A percentile compares a stretch with the other conserved stretches of the same genome.
These are phyloP conservation scores for Mesoclemmys tuberculata DNA, from an alignment of 2,113 vertebrate species.

Conservation along the genomic window DNA sequence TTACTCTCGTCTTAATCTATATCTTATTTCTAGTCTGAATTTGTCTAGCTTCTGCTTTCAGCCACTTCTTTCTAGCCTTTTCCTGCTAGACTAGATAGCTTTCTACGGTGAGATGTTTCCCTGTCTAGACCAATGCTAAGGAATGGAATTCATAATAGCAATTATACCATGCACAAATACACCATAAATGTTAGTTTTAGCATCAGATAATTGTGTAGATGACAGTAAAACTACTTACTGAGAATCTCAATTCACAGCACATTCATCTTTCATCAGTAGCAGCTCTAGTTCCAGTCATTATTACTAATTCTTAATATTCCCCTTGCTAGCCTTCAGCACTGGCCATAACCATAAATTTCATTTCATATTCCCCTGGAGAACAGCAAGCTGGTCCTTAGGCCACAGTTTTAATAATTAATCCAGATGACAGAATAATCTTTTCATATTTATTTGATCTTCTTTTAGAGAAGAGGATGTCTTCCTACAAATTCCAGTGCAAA, in stretches of 20 bases:
- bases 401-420: background rate
- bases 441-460: background rate
- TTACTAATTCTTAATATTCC: background rate
- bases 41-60: background rate
- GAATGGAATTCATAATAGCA: background rate
- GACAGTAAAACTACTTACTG: background rate
- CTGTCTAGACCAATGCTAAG: background rate
- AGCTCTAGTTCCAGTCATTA: background rate
- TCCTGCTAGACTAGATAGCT: background rate
- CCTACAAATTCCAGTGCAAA: background rate
- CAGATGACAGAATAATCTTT: background rate
- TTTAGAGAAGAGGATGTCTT: background rate
- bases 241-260: background rate
- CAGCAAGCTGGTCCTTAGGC: background rate
- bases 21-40: background rate
- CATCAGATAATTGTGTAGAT: background rate
- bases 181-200: background rate
- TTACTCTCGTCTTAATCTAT: background rate
- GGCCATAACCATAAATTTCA: background rate
- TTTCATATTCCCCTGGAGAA: background rate
- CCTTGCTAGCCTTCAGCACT: background rate
- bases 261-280: background rate
- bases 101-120: background rate
- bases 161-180: background rate
- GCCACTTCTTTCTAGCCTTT: background rate